Base-by-base conservation (phyloP, 2,888 invertebrate genomes). In the Drosophila aldrichi region DNA sequence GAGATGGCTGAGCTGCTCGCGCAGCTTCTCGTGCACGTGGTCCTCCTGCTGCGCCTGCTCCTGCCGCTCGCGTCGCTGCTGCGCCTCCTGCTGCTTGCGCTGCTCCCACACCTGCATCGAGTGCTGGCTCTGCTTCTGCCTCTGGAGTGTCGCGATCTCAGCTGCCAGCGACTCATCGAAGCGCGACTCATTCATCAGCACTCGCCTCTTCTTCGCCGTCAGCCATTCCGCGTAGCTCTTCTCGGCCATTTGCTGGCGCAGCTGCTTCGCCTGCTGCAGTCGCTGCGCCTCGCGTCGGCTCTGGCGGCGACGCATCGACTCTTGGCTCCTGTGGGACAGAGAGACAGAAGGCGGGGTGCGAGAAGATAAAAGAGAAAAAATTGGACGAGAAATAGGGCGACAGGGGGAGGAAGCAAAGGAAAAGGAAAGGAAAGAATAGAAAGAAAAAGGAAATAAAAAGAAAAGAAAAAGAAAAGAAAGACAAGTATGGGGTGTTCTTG, bases 211-310 rank as follows among this genome's bases (percentile, higher is more conserved):
- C 62, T 80, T 79, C 14, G 55, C 29, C 5, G 20, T 51, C 61
- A 79, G 41, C 79, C 79, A 79, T 1, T 77, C 52, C 12, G 44
- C 22, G n/a, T 69, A 79, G 40, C 77, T 51, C 10, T 64, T 51
- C 1, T 69, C 66, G 3, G 68, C 51, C 61, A 77, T 36, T 25
- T 71, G 60, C 20, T 67, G 52, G 2, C 79, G 81, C 36, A 74
- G 16, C 49, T 66, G 51, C 51, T 71, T 55, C 54, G 54, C 25
- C 20, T 59, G 64, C 6, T 12, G 41, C 18, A 43, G 9, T 0
- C 61, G 68, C 3, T 29, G 58, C 32, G 46, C 18, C 10, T 77
- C 61, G 10, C 56, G 61, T 0, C 77, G 74, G 10, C 29, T 25
- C 16, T 59, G 57, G 0, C 71, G 68, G 0, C 66, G 60, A 2